A percentile compares a stretch with the other conserved stretches of the same genome.
These are phyloP conservation scores for Leptura quadrifasciata DNA, from an alignment of 2,888 invertebrate species.

Conservation along the genomic window DNA sequence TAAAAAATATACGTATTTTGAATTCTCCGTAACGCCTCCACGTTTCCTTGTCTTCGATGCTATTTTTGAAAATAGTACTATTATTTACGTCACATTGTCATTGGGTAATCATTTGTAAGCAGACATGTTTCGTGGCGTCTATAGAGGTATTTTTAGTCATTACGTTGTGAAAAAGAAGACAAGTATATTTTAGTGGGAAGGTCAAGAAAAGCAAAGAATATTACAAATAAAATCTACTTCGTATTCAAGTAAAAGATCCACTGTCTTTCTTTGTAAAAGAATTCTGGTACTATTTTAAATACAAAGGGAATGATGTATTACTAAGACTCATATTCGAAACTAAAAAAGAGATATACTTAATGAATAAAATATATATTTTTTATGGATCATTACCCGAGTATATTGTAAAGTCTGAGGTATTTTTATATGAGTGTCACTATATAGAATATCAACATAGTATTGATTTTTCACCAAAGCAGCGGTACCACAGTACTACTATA, in stretches of 20 bases:
- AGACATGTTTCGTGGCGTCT: background rate
- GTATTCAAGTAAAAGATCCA: background rate
- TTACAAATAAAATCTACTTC: background rate
- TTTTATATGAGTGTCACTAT: too few relatives aligned
- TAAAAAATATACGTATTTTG: too few relatives aligned
- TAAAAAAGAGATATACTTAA: too few relatives aligned
- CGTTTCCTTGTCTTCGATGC: background rate
- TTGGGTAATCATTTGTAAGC: background rate
- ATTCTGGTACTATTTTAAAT: background rate
- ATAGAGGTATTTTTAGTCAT: background rate
- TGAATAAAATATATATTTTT: too few relatives aligned
- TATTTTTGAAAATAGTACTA: background rate
- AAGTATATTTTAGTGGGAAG: conserved; percentile 10
- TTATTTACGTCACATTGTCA: background rate
- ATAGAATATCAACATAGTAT: too few relatives aligned
- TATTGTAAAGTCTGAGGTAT: too few relatives aligned
- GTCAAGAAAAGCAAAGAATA: background rate
- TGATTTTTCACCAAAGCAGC: too few relatives aligned
- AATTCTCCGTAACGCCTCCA: too few relatives aligned
- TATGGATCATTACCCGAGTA: too few relatives aligned
- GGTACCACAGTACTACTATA: too few relatives aligned
- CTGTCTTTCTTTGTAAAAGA: background rate
- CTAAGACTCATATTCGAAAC: too few relatives aligned
- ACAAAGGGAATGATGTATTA: background rate
- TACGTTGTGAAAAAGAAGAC: background rate